A percentile compares a stretch with the other conserved stretches of the same genome.
phyloP scores from a whole-genome alignment of 2,797 vertebrate species.

The Coregonus suidteri region DNA sequence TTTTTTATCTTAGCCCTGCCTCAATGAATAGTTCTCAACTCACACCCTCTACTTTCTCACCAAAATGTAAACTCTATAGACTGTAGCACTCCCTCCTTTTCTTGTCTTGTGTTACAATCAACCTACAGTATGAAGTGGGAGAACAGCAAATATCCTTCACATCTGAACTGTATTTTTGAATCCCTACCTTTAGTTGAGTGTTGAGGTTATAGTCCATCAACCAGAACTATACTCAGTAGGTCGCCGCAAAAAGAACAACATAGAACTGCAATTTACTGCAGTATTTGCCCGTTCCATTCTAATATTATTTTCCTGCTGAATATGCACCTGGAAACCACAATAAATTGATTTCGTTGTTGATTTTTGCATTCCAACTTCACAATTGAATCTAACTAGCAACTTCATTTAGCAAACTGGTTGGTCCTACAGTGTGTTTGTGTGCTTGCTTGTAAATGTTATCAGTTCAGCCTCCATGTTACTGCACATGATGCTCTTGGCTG shows the following conservation, averaged over 20 bases:
- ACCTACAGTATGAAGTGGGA: neutral
- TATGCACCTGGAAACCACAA: neutral
- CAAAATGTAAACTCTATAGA: neutral
- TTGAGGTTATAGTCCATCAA: neutral
- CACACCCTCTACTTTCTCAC: conserved; percentile 20
- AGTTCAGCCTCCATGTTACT: neutral
- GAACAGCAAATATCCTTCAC: neutral
- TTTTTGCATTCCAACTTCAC: neutral
- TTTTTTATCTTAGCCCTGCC: conserved; percentile 6
- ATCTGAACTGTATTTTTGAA: neutral
- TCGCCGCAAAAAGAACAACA: neutral
- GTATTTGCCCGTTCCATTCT: neutral
- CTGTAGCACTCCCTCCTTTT: conserved; percentile 10
- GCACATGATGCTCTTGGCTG: neutral
- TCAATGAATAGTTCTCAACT: conserved; percentile 6
- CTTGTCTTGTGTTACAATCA: conserved; percentile 2
- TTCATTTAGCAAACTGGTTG: neutral
- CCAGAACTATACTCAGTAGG: neutral
- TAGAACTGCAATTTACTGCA: neutral
- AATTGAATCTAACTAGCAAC: neutral
- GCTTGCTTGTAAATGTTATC: neutral
- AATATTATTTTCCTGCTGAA: neutral
- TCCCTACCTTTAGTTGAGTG: neutral
- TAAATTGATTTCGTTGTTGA: neutral
- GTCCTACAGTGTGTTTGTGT: conserved; percentile 5